A percentile compares a stretch with the other conserved stretches of the same genome.
Evolutionary conservation across 1,140 invertebrate species (phyloP).

Genomic region (Drosophila sucinea): DNA sequence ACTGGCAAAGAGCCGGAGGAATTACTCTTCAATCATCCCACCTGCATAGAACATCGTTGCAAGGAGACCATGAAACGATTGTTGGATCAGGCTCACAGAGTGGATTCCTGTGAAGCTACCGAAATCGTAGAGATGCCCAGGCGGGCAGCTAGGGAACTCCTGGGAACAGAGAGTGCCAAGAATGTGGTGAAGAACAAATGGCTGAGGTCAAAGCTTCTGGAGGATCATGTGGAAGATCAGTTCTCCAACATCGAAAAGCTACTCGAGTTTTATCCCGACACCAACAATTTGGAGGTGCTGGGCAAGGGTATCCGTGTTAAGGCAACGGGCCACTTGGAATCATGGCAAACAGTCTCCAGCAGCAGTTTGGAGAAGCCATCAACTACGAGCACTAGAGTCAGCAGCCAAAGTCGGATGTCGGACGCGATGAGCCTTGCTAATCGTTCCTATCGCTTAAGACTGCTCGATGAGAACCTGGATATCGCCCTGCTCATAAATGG

Average conservation of each 20-base stretch:
- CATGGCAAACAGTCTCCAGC: constrained; percentile 14
- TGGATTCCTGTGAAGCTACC: neutral
- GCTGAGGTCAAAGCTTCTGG: constrained; percentile 5
- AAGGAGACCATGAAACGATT: constrained; percentile 33
- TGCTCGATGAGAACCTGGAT: neutral
- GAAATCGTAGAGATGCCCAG: constrained; percentile 18
- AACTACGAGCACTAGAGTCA: neutral
- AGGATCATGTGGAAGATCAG: neutral
- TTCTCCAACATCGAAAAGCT: constrained; percentile 31
- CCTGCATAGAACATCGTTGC: constrained; percentile 25
- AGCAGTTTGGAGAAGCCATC: too few relatives aligned
- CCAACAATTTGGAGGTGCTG: constrained; percentile 37
- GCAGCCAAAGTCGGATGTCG: neutral
- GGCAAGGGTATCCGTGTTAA: neutral
- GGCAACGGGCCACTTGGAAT: neutral
- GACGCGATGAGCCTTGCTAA: neutral
- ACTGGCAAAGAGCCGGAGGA: constrained; percentile 25
- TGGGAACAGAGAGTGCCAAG: neutral
- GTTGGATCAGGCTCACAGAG: constrained; percentile 24
- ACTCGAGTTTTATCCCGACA: constrained; percentile 44
- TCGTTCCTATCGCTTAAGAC: neutral
- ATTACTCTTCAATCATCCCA: constrained; percentile 37
- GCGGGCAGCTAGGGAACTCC: neutral
- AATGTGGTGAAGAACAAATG: constrained; percentile 6
- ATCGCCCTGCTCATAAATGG: constrained; percentile 57